phyloP scores from a whole-genome alignment of 2,888 invertebrate species.

The Anthoptus insignis region DNA sequence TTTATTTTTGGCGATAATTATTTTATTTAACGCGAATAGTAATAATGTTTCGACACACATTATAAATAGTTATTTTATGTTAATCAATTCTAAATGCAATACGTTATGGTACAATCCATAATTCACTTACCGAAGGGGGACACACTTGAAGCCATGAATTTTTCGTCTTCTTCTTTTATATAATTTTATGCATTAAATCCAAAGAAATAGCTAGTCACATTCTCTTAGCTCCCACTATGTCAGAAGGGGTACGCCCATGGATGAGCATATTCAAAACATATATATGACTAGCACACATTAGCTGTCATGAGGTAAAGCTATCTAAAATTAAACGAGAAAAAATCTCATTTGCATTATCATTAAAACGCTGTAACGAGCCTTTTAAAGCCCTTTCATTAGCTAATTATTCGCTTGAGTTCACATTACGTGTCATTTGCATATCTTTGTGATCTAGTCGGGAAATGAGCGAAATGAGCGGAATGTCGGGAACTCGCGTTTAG shows the following conservation, averaged over 20 bases:
- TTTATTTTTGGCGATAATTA: slow-evolving; percentile 11
- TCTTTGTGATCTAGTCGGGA: slow-evolving; percentile 31
- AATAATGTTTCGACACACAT: neutral
- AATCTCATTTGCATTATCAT: slow-evolving; percentile 1
- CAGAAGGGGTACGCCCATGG: too few relatives aligned
- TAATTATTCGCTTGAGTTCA: slow-evolving; percentile 34
- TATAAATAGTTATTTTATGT: too few relatives aligned
- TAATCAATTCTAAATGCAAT: too few relatives aligned
- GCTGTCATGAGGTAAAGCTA: too few relatives aligned
- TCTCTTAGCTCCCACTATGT: too few relatives aligned
- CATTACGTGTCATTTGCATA: slow-evolving; percentile 33
- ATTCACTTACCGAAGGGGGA: too few relatives aligned
- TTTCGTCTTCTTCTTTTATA: too few relatives aligned
- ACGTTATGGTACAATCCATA: too few relatives aligned
- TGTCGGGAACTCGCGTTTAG: slow-evolving; percentile 18
- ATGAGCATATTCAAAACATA: neutral
- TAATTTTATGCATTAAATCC: too few relatives aligned
- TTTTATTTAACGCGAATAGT: neutral
- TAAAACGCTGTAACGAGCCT: slow-evolving; percentile 8
- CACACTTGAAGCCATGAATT: too few relatives aligned
- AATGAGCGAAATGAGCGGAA: slow-evolving; percentile 15
- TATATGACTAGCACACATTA: too few relatives aligned
- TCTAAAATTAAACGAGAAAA: neutral
- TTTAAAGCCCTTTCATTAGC: slow-evolving; percentile 34
- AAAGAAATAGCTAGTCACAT: too few relatives aligned